Conservation (phyloP, 2,888 invertebrate genomes). For the Drosophila borborema region DNA sequence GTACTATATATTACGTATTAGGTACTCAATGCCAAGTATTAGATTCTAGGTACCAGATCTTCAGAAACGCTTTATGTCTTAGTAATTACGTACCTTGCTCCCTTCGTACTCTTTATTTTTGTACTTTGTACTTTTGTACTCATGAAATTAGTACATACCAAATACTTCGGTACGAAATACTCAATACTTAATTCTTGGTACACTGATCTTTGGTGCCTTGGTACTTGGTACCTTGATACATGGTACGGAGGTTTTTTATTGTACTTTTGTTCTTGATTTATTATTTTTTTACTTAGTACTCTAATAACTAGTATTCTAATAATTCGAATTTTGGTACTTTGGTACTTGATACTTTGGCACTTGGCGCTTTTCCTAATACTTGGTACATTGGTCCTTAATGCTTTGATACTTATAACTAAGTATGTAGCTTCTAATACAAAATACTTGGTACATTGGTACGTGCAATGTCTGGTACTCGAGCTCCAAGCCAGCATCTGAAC, state of each 20-base stretch:
- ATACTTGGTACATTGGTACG: neutral
- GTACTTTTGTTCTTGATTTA: no score
- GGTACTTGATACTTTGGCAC: no score
- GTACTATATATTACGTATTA: neutral
- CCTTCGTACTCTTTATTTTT: neutral
- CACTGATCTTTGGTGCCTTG: neutral
- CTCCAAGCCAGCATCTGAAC: constrained; percentile 19
- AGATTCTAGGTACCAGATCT: neutral
- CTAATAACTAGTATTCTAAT: neutral
- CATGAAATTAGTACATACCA: neutral
- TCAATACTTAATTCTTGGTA: neutral
- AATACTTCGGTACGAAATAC: neutral
- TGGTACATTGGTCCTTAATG: no score
- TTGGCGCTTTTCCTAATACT: no score
- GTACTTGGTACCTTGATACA: neutral
- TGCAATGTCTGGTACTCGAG: constrained; percentile 45
- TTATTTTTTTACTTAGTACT: neutral
- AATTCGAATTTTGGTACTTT: no score
- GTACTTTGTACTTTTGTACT: neutral
- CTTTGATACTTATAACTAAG: no score
- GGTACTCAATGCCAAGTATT: neutral
- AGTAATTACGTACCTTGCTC: neutral
- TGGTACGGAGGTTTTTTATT: no score
- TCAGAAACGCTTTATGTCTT: no score
- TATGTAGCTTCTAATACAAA: no score